phyloP scores from a whole-genome alignment of 2,113 vertebrate genomes.

The Rana temporaria region DNA sequence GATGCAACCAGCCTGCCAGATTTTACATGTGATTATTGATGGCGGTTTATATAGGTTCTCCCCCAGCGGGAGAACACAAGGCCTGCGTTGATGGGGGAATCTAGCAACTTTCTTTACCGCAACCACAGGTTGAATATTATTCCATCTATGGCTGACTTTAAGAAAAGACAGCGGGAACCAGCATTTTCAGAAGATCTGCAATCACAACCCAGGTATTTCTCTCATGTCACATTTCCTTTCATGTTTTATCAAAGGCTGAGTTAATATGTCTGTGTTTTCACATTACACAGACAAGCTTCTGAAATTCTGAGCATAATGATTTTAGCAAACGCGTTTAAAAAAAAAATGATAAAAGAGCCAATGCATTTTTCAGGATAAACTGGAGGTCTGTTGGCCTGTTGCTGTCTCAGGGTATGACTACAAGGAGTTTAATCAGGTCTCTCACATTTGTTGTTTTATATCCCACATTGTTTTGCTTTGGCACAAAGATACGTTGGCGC shows the following conservation, averaged over 20 bases:
- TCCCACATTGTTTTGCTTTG: conserved; percentile 60
- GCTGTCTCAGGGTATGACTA: conserved; percentile 32
- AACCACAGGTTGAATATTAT: too few species aligned
- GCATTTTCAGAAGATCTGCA: too few species aligned
- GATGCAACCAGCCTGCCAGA: too few species aligned
- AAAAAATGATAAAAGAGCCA: not conserved
- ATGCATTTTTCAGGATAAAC: not conserved
- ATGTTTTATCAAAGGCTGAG: not conserved
- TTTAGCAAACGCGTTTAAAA: conserved; percentile 22
- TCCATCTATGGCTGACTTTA: too few species aligned
- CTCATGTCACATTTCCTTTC: not conserved
- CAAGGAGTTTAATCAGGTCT: conserved; percentile 53
- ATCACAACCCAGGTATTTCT: too few species aligned
- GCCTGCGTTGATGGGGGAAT: too few species aligned
- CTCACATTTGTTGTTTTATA: conserved; percentile 62
- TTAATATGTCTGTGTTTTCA: conserved; percentile 5
- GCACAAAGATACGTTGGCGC: conserved; percentile 63
- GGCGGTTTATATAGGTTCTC: too few species aligned
- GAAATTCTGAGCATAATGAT: not conserved
- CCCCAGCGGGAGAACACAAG: too few species aligned
- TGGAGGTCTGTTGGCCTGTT: conserved; percentile 18
- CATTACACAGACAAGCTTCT: conserved; percentile 45
- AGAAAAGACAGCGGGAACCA: too few species aligned
- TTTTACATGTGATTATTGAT: too few species aligned
- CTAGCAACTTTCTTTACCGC: too few species aligned